These are phyloP conservation scores for Plutomurus gul DNA, from an alignment of 1,140 invertebrate genomes.

Conservation along the genomic window DNA sequence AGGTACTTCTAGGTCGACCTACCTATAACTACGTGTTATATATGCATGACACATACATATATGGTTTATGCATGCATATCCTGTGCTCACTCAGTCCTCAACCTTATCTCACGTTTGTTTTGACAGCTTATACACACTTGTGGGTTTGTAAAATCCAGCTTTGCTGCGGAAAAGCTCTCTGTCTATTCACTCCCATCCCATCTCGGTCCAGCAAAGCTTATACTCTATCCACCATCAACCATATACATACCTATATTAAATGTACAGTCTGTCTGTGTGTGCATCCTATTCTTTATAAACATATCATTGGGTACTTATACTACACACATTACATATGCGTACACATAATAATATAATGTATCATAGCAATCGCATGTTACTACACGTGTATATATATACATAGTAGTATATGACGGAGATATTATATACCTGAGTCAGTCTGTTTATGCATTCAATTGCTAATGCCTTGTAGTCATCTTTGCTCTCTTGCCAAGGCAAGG, in stretches of 20 bases:
- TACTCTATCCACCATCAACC: not conserved
- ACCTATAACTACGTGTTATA: not conserved
- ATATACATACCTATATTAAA: not conserved
- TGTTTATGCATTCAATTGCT: conserved; percentile 12
- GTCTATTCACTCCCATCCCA: conserved; percentile 20
- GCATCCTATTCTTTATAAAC: not conserved
- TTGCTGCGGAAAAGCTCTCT: conserved; percentile 30
- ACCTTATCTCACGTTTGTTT: conserved; percentile 47
- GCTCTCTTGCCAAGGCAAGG: not conserved
- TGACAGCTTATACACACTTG: conserved; percentile 41
- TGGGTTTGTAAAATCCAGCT: conserved; percentile 32
- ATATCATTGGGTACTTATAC: too few relatives aligned
- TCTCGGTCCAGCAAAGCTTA: not conserved
- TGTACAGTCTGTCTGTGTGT: not conserved
- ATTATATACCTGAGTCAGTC: not conserved
- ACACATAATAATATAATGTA: not conserved
- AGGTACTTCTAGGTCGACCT: conserved; percentile 21
- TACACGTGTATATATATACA: not conserved
- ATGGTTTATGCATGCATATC: conserved; percentile 37
- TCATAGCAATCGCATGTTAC: not conserved
- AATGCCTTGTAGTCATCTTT: conserved; percentile 23
- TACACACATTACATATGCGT: not conserved
- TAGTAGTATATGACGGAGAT: not conserved
- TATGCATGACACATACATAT: conserved; percentile 30
- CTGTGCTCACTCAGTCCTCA: conserved; percentile 35